These are phyloP conservation scores for Lophotriccus pileatus DNA, from an alignment of 2,797 vertebrate species.

Conservation along the genomic window DNA sequence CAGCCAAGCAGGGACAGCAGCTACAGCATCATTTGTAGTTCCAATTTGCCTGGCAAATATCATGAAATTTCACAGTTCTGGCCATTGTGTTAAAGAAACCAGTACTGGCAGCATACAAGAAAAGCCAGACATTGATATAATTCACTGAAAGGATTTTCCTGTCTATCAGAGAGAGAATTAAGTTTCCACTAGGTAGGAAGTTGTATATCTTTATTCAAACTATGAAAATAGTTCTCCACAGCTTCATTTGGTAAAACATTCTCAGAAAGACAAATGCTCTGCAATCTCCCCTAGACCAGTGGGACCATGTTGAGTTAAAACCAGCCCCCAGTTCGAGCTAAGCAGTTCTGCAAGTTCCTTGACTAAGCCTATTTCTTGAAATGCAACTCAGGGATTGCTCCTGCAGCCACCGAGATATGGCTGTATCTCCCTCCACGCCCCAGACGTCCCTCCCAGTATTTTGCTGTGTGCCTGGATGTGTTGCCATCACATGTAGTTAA, in stretches of 20 bases:
- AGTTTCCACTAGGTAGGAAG: constrained; percentile 42
- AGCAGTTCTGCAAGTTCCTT: background rate
- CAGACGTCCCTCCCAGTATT: background rate
- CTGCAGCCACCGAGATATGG: background rate
- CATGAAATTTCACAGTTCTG: constrained; percentile 51
- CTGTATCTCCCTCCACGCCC: background rate
- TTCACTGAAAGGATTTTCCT: constrained; percentile 59
- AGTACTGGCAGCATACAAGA: constrained; percentile 21
- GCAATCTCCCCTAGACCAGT: background rate
- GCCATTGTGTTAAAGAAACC: constrained; percentile 38
- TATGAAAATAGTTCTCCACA: constrained; percentile 22
- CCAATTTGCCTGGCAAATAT: constrained; percentile 50
- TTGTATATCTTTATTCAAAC: constrained; percentile 40
- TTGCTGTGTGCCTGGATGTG: background rate
- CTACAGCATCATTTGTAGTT: constrained; percentile 15
- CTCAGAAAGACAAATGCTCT: background rate
- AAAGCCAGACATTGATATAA: constrained; percentile 34
- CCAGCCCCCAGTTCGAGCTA: background rate
- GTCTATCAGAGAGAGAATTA: constrained; percentile 61
- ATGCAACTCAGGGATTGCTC: background rate
- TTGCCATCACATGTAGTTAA: accelerated
- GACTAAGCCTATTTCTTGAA: background rate
- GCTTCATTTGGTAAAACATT: constrained; percentile 37
- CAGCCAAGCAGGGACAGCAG: constrained; percentile 22
- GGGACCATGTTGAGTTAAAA: background rate